Percentiles rank a stretch among this genome's conserved stretches.
These are phyloP conservation scores for Rousettus leschenaultii DNA, from an alignment of 2,113 vertebrate genomes.

Conservation along the genomic window DNA sequence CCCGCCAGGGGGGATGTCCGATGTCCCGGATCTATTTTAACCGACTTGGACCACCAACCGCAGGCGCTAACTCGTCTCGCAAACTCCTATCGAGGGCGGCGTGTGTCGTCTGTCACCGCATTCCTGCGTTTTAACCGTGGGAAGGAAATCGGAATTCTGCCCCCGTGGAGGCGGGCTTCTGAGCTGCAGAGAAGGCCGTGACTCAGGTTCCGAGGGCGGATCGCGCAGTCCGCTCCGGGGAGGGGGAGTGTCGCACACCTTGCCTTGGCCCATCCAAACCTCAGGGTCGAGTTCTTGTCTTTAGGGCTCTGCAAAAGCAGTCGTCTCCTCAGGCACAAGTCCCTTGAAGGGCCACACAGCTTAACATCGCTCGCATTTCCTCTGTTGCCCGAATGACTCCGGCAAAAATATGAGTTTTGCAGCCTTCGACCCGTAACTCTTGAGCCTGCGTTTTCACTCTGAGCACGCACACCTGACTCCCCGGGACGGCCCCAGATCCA, in stretches of 20 bases:
- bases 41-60: too few species aligned
- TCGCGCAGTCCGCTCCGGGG: fast-evolving
- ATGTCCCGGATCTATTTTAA: background rate
- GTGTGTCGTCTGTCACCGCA: fast-evolving
- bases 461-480: background rate
- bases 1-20: background rate
- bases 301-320: background rate
- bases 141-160: background rate
- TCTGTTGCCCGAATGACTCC: background rate
- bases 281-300: background rate
- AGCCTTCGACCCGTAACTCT: background rate
- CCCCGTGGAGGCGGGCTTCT: background rate
- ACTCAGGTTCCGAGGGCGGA: too few species aligned
- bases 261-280: background rate
- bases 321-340: fast-evolving
- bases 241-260: background rate
- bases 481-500: background rate
- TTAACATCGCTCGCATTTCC: background rate
- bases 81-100: background rate
- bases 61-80: background rate
- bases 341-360: background rate
- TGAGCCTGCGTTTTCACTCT: background rate
- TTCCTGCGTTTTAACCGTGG: background rate
- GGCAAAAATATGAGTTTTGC: background rate
- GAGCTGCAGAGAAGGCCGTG: background rate